A percentile compares a stretch with the other conserved stretches of the same genome.
Evolutionary conservation across 2,888 invertebrate genomes (phyloP).

Genomic region (Orthonevra nobilis): DNA sequence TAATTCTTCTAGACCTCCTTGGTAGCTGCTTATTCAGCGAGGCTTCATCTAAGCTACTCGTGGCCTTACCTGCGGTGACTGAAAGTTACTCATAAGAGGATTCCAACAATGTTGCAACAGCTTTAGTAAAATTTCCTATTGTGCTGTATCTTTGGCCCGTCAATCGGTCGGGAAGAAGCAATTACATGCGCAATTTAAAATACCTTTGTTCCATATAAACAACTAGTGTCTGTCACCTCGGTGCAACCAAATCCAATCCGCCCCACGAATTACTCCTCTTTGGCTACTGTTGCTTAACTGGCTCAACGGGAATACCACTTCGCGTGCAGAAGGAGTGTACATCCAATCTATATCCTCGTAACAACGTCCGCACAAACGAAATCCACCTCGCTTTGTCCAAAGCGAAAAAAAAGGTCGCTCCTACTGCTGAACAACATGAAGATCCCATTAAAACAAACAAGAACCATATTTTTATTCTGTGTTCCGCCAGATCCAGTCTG

Average conservation of each 20-base stretch:
- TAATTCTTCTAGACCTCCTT: too few species aligned
- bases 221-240: slow-evolving; percentile 17
- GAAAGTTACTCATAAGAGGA: too few species aligned
- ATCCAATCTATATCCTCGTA: slow-evolving; percentile 35
- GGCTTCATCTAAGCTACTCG: too few species aligned
- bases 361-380: slow-evolving; percentile 21
- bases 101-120: too few species aligned
- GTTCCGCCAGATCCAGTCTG: slow-evolving; percentile 17
- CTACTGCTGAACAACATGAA: slow-evolving; percentile 54
- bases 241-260: slow-evolving; percentile 5
- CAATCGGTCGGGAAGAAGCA: slow-evolving; percentile 14
- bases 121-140: too few species aligned
- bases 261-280: not conserved
- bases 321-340: slow-evolving; percentile 17
- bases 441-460: slow-evolving; percentile 69
- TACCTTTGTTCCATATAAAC: slow-evolving; percentile 26
- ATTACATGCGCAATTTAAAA: slow-evolving; percentile 37
- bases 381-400: slow-evolving; percentile 11
- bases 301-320: too few species aligned
- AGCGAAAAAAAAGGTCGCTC: slow-evolving; percentile 45
- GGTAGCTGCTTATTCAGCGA: too few species aligned
- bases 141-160: not conserved
- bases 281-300: slow-evolving; percentile 30
- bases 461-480: slow-evolving; percentile 43
- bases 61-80: too few species aligned